phyloP scores from a whole-genome alignment of 2,888 invertebrate genomes.

The Erpobdella octoculata region DNA sequence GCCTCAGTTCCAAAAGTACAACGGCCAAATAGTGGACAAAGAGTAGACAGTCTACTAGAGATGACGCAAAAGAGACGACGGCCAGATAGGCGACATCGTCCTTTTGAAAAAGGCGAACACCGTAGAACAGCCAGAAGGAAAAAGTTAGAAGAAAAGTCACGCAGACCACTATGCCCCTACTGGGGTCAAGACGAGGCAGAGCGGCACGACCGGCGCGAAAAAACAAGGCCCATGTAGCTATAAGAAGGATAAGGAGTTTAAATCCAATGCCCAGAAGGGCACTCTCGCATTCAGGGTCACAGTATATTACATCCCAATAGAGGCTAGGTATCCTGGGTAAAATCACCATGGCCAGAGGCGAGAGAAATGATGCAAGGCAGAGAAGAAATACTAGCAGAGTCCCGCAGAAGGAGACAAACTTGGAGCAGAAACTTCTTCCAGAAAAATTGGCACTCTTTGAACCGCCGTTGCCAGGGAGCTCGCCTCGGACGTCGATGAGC shows the following conservation, averaged over 20 bases:
- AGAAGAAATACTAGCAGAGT: constrained; percentile 71
- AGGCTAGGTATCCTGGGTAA: constrained; percentile 73
- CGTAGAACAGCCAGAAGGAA: constrained; percentile 95
- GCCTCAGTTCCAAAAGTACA: constrained; percentile 82
- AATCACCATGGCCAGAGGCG: constrained; percentile 88
- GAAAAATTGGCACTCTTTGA: constrained; percentile 34
- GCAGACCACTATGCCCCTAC: constrained; percentile 77
- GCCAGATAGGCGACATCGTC: constrained; percentile 38
- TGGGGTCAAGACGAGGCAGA: constrained; percentile 82
- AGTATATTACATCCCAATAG: constrained; percentile 42
- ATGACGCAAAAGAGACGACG: constrained; percentile 82
- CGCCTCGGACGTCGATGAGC: constrained; percentile 65
- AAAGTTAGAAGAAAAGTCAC: constrained; percentile 83
- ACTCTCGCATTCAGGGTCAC: constrained; percentile 62
- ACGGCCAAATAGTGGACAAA: constrained; percentile 91
- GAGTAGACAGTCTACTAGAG: constrained; percentile 81
- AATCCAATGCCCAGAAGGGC: constrained; percentile 81
- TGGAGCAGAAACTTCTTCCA: constrained; percentile 36
- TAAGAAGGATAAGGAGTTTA: constrained; percentile 76
- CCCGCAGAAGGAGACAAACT: constrained; percentile 63
- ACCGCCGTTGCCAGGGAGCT: constrained; percentile 44
- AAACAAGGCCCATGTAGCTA: constrained; percentile 88
- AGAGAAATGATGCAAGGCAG: constrained; percentile 74
- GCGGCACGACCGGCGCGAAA: constrained; percentile 74
- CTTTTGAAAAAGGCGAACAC: constrained; percentile 66